Evolutionary conservation across 2,113 vertebrate genomes (phyloP).

Genomic region (Indicator maculatus): DNA sequence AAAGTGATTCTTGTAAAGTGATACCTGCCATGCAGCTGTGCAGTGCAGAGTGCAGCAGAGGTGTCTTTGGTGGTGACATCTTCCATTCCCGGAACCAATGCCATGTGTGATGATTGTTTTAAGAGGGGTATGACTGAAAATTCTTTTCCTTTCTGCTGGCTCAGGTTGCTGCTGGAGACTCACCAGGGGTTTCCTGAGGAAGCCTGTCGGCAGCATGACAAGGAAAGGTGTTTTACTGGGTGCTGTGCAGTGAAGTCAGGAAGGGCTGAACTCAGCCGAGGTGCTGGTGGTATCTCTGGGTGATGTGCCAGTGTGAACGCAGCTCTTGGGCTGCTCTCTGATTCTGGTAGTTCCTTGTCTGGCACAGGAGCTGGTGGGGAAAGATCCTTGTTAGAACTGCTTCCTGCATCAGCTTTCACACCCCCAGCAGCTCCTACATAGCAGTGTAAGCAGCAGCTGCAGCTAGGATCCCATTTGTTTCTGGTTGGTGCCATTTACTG

Average conservation of each 20-base stretch:
- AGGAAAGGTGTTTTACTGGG: too few species aligned
- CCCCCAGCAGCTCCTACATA: background rate
- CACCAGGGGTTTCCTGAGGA: background rate
- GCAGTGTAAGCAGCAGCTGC: fast-evolving
- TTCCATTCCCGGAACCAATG: background rate
- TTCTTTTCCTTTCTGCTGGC: fast-evolving
- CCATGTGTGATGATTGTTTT: fast-evolving
- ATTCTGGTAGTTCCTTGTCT: background rate
- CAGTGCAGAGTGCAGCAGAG: background rate
- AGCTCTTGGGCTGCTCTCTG: background rate
- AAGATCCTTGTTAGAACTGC: background rate
- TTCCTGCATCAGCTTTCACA: background rate
- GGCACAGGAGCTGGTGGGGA: fast-evolving
- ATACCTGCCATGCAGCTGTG: fast-evolving
- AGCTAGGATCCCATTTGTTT: background rate
- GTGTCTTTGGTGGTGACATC: background rate
- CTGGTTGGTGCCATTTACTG: background rate
- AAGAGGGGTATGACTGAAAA: background rate
- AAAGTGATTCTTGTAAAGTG: background rate
- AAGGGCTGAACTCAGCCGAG: fast-evolving
- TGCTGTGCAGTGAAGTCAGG: background rate
- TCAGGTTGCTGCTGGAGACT: background rate
- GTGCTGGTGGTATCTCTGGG: background rate
- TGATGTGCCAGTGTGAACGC: fast-evolving
- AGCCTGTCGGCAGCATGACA: background rate